These are phyloP conservation scores for Polypedilum pembai DNA, from an alignment of 1,140 invertebrate species.

Conservation along the genomic window DNA sequence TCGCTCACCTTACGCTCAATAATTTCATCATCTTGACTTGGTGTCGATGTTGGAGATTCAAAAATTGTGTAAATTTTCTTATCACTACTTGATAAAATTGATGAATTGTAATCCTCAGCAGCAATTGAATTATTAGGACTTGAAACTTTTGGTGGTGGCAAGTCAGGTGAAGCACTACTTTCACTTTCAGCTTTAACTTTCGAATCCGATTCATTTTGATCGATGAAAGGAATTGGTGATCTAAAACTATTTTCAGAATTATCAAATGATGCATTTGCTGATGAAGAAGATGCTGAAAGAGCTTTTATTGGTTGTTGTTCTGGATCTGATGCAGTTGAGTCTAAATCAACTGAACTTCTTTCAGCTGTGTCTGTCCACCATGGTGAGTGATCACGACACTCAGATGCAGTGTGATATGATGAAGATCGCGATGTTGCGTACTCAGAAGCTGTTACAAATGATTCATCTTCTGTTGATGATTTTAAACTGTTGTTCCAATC, in stretches of 20 bases:
- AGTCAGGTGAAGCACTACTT: neutral
- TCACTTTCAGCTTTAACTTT: constrained; percentile 11
- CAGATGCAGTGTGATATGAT: constrained; percentile 58
- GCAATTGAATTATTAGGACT: too few relatives aligned
- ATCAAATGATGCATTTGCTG: constrained; percentile 29
- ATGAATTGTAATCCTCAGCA: neutral
- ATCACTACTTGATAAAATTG: neutral
- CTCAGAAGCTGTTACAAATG: constrained; percentile 62
- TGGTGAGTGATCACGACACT: constrained; percentile 49
- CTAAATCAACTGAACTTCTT: constrained; percentile 39
- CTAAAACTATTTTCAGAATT: constrained; percentile 29
- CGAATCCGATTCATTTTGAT: constrained; percentile 4
- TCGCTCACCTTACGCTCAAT: constrained; percentile 13
- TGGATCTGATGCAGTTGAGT: neutral
- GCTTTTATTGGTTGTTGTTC: constrained; percentile 21
- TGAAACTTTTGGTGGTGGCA: constrained; percentile 18
- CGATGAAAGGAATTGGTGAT: neutral
- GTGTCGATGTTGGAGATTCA: constrained; percentile 14
- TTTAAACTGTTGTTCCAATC: constrained; percentile 41
- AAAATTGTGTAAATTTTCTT: constrained; percentile 25
- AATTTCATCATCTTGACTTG: neutral
- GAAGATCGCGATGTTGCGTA: constrained; percentile 58
- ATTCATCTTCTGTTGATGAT: constrained; percentile 48
- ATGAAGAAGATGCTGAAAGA: constrained; percentile 22
- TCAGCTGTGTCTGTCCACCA: constrained; percentile 45